Percentiles rank a stretch among this genome's conserved stretches.
phyloP scores from a whole-genome alignment of 2,888 invertebrate species.

The Chironomus riparius region DNA sequence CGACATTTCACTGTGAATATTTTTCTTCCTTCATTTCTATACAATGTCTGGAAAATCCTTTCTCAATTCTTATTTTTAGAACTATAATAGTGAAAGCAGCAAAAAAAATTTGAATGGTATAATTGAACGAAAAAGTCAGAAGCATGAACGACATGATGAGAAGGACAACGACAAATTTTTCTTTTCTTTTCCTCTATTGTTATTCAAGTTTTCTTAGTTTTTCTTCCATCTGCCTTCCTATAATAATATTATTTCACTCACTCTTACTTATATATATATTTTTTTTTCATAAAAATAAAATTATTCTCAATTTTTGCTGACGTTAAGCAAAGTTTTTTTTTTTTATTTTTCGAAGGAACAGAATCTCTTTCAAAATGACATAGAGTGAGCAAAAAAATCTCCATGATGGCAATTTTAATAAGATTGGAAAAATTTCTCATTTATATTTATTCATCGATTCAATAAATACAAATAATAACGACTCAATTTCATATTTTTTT shows the following conservation, averaged over 20 bases:
- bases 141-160: slow-evolving; percentile 12
- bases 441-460: slow-evolving; percentile 22
- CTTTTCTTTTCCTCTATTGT: slow-evolving; percentile 10
- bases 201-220: slow-evolving; percentile 13
- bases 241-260: slow-evolving; percentile 12
- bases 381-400: background rate
- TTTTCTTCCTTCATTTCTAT: background rate
- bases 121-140: slow-evolving; percentile 24
- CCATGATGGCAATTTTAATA: background rate
- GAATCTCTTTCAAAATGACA: background rate
- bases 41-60: background rate
- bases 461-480: slow-evolving; percentile 18
- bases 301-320: slow-evolving; percentile 23
- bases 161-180: background rate
- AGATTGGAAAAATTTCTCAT: slow-evolving; percentile 23
- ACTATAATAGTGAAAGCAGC: background rate
- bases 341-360: background rate
- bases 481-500: slow-evolving; percentile 10
- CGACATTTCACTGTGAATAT: background rate
- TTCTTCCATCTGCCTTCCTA: background rate
- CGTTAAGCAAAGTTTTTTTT: background rate
- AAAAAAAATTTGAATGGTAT: slow-evolving; percentile 25
- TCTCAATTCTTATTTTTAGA: background rate
- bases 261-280: background rate
- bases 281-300: slow-evolving; percentile 20